A percentile compares a stretch with the other conserved stretches of the same genome.
These are phyloP conservation scores for Alectoris magna DNA, from an alignment of 2,797 vertebrate genomes.

Conservation along the genomic window DNA sequence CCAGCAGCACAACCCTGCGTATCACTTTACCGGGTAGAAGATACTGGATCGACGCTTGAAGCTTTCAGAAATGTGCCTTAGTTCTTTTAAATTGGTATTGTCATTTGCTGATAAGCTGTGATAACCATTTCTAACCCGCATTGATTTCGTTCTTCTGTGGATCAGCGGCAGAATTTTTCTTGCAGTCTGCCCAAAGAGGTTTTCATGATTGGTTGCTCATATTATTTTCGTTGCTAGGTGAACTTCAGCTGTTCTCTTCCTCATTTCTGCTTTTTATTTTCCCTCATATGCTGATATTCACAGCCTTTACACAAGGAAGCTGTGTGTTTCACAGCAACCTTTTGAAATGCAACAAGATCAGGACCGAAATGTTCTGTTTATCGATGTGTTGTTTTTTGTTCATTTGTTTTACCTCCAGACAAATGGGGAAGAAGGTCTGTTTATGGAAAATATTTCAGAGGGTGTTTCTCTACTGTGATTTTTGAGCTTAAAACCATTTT, in stretches of 20 bases:
- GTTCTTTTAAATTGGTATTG: neutral
- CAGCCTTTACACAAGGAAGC: neutral
- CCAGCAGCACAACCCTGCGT: rapidly evolving
- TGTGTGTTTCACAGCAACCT: neutral
- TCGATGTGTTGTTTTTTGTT: neutral
- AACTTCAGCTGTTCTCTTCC: neutral
- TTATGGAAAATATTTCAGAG: neutral
- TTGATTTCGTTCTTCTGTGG: neutral
- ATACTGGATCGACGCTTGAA: neutral
- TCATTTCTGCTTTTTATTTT: neutral
- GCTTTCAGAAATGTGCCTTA: neutral
- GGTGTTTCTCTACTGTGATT: neutral
- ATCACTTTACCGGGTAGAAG: neutral
- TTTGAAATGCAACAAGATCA: neutral
- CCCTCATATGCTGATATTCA: neutral
- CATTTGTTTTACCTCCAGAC: neutral
- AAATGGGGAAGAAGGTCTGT: neutral
- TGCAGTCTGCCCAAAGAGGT: neutral
- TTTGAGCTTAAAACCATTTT: neutral
- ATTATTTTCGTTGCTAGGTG: neutral
- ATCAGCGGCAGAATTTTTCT: neutral
- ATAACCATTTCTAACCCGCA: neutral
- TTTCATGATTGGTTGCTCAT: neutral
- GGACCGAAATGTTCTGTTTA: neutral
- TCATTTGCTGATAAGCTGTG: neutral